phyloP scores from a whole-genome alignment of 1,140 invertebrate genomes.

The Cherax quadricarinatus region DNA sequence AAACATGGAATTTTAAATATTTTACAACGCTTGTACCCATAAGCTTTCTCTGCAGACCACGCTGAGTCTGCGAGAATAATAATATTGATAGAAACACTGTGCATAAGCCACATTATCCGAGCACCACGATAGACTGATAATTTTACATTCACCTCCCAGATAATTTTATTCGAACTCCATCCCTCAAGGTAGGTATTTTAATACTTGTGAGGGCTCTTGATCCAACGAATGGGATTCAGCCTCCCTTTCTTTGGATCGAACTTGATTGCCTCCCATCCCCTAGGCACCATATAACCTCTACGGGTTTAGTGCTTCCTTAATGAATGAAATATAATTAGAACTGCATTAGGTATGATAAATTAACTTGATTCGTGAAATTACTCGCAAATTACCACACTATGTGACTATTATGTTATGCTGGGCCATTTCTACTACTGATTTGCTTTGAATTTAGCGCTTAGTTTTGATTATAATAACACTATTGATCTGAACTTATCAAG shows the following conservation, averaged over 20 bases:
- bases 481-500: no score
- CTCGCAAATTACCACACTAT: background rate
- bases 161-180: background rate
- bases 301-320: no score
- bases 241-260: no score
- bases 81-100: no score
- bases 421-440: no score
- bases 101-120: background rate
- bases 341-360: background rate
- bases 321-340: background rate
- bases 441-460: no score
- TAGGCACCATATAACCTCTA: no score
- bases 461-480: no score
- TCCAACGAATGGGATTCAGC: no score
- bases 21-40: background rate
- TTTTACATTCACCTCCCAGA: background rate
- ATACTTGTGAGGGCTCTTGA: no score
- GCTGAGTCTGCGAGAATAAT: background rate
- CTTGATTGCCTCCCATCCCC: no score
- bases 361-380: background rate
- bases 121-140: background rate
- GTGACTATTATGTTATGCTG: background rate
- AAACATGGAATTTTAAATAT: background rate
- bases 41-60: background rate
- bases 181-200: no score